Conservation (phyloP, 2,888 invertebrate species). For the Acholoe squamosa region DNA sequence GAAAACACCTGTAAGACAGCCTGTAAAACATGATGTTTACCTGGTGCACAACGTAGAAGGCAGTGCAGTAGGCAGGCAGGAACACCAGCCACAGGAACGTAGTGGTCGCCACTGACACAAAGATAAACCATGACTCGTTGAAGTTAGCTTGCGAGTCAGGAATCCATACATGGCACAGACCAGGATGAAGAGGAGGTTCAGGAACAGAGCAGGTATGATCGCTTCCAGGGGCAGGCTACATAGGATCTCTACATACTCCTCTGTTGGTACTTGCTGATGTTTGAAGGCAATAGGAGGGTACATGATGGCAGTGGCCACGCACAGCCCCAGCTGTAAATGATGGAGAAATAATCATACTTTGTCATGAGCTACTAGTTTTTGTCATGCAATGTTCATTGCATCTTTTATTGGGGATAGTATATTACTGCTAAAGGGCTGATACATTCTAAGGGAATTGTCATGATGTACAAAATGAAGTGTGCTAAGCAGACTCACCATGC, state of each 20-base stretch:
- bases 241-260: constrained; percentile 73
- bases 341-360: no score
- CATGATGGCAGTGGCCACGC: background rate
- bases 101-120: constrained; percentile 68
- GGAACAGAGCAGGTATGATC: constrained; percentile 72
- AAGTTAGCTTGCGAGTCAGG: constrained; percentile 69
- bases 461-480: no score
- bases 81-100: constrained; percentile 69
- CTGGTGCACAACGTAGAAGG: constrained; percentile 67
- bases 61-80: constrained; percentile 67
- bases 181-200: constrained; percentile 67
- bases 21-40: background rate
- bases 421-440: no score
- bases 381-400: no score
- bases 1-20: background rate
- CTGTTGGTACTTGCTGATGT: constrained; percentile 66
- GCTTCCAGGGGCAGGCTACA: constrained; percentile 73
- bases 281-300: background rate
- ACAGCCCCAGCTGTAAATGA: constrained; percentile 47
- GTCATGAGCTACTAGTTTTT: no score
- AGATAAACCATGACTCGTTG: constrained; percentile 70
- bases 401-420: no score
- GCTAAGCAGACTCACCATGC: no score
- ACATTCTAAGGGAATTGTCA: no score
- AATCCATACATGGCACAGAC: constrained; percentile 67